Base-by-base conservation (phyloP, 2,797 vertebrate species). In the Anas bahamensis region DNA sequence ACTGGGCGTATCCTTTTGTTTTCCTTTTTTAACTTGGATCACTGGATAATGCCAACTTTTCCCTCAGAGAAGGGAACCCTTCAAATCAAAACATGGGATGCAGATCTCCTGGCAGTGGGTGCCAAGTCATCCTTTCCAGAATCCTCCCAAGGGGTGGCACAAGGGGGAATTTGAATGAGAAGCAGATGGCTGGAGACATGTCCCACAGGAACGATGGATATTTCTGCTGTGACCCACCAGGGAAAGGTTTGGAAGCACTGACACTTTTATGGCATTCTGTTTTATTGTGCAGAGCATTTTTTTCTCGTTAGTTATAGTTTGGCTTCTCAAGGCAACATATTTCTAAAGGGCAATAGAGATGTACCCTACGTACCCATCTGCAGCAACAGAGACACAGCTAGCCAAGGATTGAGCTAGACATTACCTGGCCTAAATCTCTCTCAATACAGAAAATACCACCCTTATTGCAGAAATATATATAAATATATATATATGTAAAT, bases 211-310 rank as follows among this genome's bases (percentile, higher is more conserved):
- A 66, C 3, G 3, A 78, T 76, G 90, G 90, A 81, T 95, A 94
- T 94, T 95, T 96, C 72, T 96, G 84, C 86, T 93, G 90, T 95
- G 95, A 93, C 95, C 95, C 93, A 94, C 93, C 39, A 96, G 73
- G 70, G 90, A 87, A 96, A 96, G 88, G 82, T 95, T 96, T 87
- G 84, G 76, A 95, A 96, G 86, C 15, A 22, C 79, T 96, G 93
- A 95, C 92, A 94, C 82, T 94, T 95, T 95, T 95, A 95, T 89
- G 88, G 76, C 84, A 85, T 90, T 95, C 92, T 92, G 17, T 26
- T 95, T 92, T 93, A 95, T 87, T 90, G 78, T 89, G 86, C 23
- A 85, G 84, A 92, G 76, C 84, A 90, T 95, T 94, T 96, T 94
- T 94, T 87, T 87, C 84, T 87, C 78, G 41, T 96, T 94, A 94